Base-by-base conservation (phyloP, 92 coral and sea anemone genomes). In the Plumapathes pennacea region DNA sequence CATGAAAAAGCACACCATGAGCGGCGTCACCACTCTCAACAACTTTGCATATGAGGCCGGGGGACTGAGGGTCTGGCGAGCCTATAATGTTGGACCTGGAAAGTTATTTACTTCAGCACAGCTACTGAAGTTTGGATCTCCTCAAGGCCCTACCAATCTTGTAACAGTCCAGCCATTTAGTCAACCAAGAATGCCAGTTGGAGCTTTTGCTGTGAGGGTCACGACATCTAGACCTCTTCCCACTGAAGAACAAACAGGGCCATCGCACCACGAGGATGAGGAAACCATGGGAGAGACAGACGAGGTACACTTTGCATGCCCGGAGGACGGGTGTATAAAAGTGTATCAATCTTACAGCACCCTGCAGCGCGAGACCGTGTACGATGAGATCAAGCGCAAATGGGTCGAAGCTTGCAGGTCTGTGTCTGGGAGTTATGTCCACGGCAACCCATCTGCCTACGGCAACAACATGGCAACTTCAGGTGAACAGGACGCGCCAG, bases 251-350 rank as follows among this genome's bases (percentile, higher is more conserved):
- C 54, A 48, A 36, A 31, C 54, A 25, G 29, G 12, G 18, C 26
- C 54, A 48, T 48, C 54, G 13, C 54, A 17, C 31, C 54, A 0
- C 32, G n/a, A 18, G 32, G 15, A 25, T 21, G 8, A 25, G 25
- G 26, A 48, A 48, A 36, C 18, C 3, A 8, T 36, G 9, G 29
- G 26, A n/a, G n/a, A n/a, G n/a, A n/a, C n/a, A n/a, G n/a, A n/a
- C n/a, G n/a, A n/a, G 2, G 54, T 48, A 9, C 19, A 5, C n/a
- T 36, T 57, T 23, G 19, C 32, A 4, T 57, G 77, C 29, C 77
- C 77, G 27, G 76, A 41, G 17, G 56, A 34, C 6, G 57, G 66
- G 27, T 69, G 76, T 56, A 45, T 69, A 37, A 57, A 58, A 28
- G 19, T 43, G 25, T 58, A 30, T 57, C 46, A 40, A 12, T 59